Percentiles rank a stretch among this genome's conserved stretches.
Evolutionary conservation across 2,888 invertebrate species (phyloP).

Genomic region (Nephrocerus scutellatus): DNA sequence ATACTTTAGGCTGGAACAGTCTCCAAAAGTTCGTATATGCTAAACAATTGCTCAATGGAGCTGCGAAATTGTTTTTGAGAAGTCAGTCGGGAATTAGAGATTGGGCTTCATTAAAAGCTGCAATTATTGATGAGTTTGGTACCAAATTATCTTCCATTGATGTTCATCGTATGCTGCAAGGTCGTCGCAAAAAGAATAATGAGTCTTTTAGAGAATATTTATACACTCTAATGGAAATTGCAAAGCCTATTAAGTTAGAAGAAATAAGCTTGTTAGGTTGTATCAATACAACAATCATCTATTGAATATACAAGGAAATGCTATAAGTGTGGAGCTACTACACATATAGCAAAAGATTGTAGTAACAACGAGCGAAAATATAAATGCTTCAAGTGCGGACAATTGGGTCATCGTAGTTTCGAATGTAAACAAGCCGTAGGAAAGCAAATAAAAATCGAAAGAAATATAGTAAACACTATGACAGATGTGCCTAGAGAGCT

Average conservation of each 20-base stretch:
- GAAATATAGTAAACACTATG: no score
- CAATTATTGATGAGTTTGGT: conserved; percentile 11
- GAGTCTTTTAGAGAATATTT: conserved; percentile 13
- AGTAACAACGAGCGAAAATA: no score
- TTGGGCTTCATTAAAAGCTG: conserved; percentile 8
- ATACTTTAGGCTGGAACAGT: conserved; percentile 3
- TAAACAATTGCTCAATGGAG: conserved; percentile 13
- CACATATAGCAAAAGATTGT: no score
- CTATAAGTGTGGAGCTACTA: no score
- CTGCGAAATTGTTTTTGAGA: conserved; percentile 2
- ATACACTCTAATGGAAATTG: conserved; percentile 12
- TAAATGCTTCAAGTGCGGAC: no score
- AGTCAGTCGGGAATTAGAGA: conserved; percentile 7
- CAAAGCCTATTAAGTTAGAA: conserved; percentile 12
- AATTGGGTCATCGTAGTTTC: no score
- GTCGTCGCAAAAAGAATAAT: conserved; percentile 9
- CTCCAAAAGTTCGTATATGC: conserved; percentile 7
- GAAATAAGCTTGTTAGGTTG: conserved; percentile 16
- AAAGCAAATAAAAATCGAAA: no score
- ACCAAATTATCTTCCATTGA: conserved; percentile 4
- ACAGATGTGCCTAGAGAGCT: no score
- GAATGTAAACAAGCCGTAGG: no score
- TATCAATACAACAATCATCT: no score
- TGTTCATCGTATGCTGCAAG: conserved; percentile 11
- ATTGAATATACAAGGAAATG: no score